Percentiles rank a stretch among this genome's conserved stretches.
Conservation (phyloP, 2,888 invertebrate genomes). For the Pristionchus maxplancki region DNA sequence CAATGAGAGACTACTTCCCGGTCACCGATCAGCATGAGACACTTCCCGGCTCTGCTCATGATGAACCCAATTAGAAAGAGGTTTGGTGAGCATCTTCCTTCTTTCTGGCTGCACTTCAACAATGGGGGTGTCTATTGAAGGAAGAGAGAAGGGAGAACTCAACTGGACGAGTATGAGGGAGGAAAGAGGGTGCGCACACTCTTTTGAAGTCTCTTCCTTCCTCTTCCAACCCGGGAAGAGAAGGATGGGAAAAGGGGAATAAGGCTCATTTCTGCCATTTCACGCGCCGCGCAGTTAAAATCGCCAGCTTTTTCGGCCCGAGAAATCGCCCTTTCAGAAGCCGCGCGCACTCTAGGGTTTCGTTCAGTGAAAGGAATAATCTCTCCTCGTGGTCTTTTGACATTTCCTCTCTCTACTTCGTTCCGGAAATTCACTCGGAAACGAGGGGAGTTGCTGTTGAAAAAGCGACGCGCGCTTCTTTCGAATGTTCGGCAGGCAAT, state of each 20-base stretch:
- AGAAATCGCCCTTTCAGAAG: constrained; percentile 27
- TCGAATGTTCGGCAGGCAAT: too few species aligned
- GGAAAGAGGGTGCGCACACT: not conserved
- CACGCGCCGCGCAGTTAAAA: not conserved
- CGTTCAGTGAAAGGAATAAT: not conserved
- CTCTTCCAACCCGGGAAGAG: not conserved
- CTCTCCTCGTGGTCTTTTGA: not conserved
- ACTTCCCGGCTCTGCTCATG: constrained; percentile 14
- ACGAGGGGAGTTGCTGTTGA: not conserved
- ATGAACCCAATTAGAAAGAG: constrained; percentile 36
- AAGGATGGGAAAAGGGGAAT: not conserved
- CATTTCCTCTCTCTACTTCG: not conserved
- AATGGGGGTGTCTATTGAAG: constrained; percentile 12
- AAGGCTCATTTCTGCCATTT: constrained; percentile 6
- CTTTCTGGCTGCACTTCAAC: not conserved
- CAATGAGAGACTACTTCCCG: not conserved
- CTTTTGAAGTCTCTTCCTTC: constrained; percentile 39
- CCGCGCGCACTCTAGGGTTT: constrained; percentile 1
- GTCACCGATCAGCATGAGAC: not conserved
- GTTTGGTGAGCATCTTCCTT: not conserved
- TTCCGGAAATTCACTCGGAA: not conserved
- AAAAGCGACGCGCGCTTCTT: not conserved
- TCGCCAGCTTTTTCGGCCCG: not conserved
- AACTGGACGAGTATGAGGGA: not conserved
- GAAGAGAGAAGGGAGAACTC: not conserved